Percentiles rank a stretch among this genome's conserved stretches.
Evolutionary conservation across 2,888 invertebrate genomes (phyloP).

Genomic region (Aleiodes alternator): DNA sequence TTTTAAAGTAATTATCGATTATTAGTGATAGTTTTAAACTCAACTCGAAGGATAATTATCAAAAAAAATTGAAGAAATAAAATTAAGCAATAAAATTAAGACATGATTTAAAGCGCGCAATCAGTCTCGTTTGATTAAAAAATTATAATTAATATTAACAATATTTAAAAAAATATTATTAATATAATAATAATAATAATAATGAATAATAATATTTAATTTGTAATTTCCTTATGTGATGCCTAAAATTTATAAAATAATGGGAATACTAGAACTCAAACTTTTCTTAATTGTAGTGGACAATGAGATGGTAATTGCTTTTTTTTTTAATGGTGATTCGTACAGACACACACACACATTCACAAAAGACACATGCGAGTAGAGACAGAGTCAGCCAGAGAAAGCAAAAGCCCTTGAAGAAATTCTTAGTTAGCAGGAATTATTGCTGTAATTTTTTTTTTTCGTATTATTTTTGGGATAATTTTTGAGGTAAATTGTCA

Average conservation of each 20-base stretch:
- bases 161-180: too few relatives aligned
- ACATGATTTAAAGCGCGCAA: background rate
- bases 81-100: background rate
- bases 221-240: background rate
- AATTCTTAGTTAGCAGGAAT: background rate
- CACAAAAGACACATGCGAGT: constrained; percentile 21
- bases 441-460: background rate
- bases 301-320: background rate
- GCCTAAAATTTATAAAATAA: background rate
- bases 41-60: too few relatives aligned
- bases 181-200: too few relatives aligned
- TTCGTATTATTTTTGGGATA: background rate
- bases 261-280: background rate
- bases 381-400: constrained; percentile 14
- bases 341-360: constrained; percentile 11
- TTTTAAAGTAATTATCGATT: too few relatives aligned
- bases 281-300: background rate
- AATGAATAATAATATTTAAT: too few relatives aligned
- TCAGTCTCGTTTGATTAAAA: background rate
- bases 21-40: too few relatives aligned
- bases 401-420: constrained; percentile 31
- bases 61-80: background rate
- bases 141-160: too few relatives aligned
- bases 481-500: too few relatives aligned
- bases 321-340: background rate